Base-by-base conservation (phyloP, 2,888 invertebrate species). In the Drosophila robusta region DNA sequence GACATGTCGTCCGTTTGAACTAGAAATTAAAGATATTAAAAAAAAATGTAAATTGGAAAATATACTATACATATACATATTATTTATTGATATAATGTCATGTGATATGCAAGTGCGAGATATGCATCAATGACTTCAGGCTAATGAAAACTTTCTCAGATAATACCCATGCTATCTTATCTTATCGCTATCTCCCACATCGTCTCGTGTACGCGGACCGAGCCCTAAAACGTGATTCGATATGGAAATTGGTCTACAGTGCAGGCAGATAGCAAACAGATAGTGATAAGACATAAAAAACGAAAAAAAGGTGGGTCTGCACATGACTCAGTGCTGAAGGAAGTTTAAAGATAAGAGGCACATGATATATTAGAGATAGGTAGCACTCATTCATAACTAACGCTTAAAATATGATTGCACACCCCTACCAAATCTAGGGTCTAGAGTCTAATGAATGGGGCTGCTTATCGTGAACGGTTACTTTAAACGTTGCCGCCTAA, bases 1-100 rank as follows among this genome's bases (percentile, higher is more conserved):
- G 91, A 91, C 92, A 91, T 91, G 75, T 68, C 76, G 75, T 29
- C 14, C 50, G 24, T 45, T 29, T 34, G 57, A 50, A 49, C 87
- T 82, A 54, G 32, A 78, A 73, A 57, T 60, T 64, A 55, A 87
- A 80, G 32, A 68, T 50, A 47, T 47, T 49, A 73, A 54, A 50
- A 46, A 46, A 63, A 41, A 61, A 36, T 67, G 62, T 26, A 45
- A 75, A 84, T 75, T 72, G 56, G 26, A 46, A 49, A 34, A 7
- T 16, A 16, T 34, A 42, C 47, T 66, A 29, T 32, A 9, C 29
- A 29, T 3, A 9, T 36, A 34, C 51, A 8, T 29, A 38, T 55
- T 34, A 44, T 29, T 44, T 55, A 58, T 72, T 55, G 36, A 46
- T 34, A 29, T 18, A 26, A 50, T 46, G 34, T 60, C 44, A 54